Percentiles rank a stretch among this genome's conserved stretches.
These are phyloP conservation scores for Tenrec ecaudatus DNA, from an alignment of 2,113 vertebrate species.

Conservation along the genomic window DNA sequence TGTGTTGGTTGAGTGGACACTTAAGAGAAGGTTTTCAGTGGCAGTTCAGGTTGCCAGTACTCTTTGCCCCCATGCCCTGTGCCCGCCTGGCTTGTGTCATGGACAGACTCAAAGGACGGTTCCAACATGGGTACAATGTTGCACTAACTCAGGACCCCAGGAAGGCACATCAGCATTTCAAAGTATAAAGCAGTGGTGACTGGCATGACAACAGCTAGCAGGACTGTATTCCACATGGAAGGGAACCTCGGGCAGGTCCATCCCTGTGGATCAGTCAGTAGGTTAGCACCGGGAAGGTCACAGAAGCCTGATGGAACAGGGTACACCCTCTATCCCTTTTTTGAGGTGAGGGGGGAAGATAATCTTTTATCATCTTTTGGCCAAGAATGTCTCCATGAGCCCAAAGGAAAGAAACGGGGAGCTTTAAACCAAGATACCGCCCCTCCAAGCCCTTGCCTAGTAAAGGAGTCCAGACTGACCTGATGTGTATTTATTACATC, in stretches of 20 bases:
- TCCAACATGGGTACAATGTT: background rate
- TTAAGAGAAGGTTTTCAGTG: background rate
- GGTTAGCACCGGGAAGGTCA: background rate
- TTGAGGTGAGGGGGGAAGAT: no score
- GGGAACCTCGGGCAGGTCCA: background rate
- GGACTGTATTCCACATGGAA: background rate
- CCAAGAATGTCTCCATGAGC: background rate
- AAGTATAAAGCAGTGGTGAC: background rate
- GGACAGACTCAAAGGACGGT: background rate
- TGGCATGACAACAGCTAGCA: background rate
- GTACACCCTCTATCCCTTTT: background rate
- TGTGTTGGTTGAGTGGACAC: background rate
- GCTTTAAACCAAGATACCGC: background rate
- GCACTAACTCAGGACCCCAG: background rate
- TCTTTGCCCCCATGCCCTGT: background rate
- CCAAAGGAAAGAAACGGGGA: background rate
- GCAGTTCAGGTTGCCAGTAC: background rate
- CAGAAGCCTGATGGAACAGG: background rate
- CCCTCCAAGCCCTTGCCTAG: background rate
- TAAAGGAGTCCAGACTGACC: background rate
- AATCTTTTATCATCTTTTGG: no score
- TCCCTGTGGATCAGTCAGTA: background rate
- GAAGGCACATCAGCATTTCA: no score
- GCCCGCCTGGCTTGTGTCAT: no score
- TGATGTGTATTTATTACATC: background rate